A percentile compares a stretch with the other conserved stretches of the same genome.
Evolutionary conservation across 2,888 invertebrate species (phyloP).

Genomic region (Cerceris rybyensis): DNA sequence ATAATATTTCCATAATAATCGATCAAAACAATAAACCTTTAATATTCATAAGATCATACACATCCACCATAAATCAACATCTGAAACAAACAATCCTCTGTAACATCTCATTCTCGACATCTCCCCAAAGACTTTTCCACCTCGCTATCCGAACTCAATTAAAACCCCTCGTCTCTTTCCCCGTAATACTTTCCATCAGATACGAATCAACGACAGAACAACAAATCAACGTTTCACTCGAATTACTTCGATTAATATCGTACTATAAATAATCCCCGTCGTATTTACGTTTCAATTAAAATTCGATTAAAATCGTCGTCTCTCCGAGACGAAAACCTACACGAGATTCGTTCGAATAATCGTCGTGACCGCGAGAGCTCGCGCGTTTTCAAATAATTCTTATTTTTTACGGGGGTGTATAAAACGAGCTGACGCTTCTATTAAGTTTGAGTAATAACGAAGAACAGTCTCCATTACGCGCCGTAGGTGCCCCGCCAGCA

Average conservation of each 20-base stretch:
- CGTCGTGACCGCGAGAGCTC: neutral
- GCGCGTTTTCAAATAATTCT: conserved; percentile 3
- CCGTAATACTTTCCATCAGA: too few species aligned
- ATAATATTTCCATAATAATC: too few species aligned
- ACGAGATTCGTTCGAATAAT: conserved; percentile 23
- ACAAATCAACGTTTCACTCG: too few species aligned
- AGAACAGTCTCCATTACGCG: conserved; percentile 27
- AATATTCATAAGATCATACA: too few species aligned
- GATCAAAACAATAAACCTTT: too few species aligned
- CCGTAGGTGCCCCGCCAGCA: conserved; percentile 4
- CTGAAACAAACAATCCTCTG: too few species aligned
- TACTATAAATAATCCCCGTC: conserved; percentile 24
- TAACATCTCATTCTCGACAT: too few species aligned
- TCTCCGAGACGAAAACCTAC: conserved; percentile 20
- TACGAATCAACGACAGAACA: too few species aligned
- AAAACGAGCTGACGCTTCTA: conserved; percentile 25
- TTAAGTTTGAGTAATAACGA: conserved; percentile 32
- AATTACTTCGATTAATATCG: conserved; percentile 24
- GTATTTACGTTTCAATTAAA: conserved; percentile 50
- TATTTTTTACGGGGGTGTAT: conserved; percentile 2
- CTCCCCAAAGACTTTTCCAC: too few species aligned
- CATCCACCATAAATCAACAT: too few species aligned
- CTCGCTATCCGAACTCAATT: too few species aligned
- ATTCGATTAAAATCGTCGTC: conserved; percentile 45
- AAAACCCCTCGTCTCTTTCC: too few species aligned